Evolutionary conservation across 2,888 invertebrate species (phyloP), one percentile per base, ranked within the genome.

Genomic region (Encarsia formosa): DNA sequence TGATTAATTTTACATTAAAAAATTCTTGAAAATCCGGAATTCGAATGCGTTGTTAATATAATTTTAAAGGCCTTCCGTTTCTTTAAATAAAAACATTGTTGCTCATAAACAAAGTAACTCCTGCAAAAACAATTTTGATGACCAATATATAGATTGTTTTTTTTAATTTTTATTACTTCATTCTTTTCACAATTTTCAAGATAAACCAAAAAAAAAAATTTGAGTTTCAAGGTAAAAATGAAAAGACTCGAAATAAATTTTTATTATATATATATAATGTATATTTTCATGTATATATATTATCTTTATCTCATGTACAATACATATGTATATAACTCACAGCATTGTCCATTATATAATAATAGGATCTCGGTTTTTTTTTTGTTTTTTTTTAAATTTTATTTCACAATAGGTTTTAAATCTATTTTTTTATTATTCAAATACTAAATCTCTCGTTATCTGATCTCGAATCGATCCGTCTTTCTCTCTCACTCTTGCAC

Each of bases 291-390:
- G 48, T 49, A 53, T 52, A 57, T 56, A 42, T 52, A 20, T 50
- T 44, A 29, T 59, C 52, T 44, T 52, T 52, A 43, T 51, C 48
- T 52, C 54, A 52, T 46, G 54, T 51, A 54, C 51, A 54, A 46
- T 59, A 58, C 57, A 59, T 61, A 63, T 63, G 61, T 62, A 63
- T 61, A 63, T 60, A 65, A 63, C 65, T 63, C 63, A 65, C 63
- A 64, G 59, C 63, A 63, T 61, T 61, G 62, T 62, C 57, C 56
- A 54, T 54, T 59, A 9, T 18, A 37, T 18, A 37, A 49, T 37
- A 44, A 45, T 47, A 50, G 40, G 45, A 52, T 50, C 32, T 48
- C 22, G 35, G 24, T 37, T 9, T 9, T 16, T 37, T 49, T 22
- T 35, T 31, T n/a, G 45, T 51, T 35, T n/a, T 34, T 13, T 34